These are phyloP conservation scores for Archivesica marissinica DNA, from an alignment of 1,140 invertebrate genomes.

Conservation along the genomic window DNA sequence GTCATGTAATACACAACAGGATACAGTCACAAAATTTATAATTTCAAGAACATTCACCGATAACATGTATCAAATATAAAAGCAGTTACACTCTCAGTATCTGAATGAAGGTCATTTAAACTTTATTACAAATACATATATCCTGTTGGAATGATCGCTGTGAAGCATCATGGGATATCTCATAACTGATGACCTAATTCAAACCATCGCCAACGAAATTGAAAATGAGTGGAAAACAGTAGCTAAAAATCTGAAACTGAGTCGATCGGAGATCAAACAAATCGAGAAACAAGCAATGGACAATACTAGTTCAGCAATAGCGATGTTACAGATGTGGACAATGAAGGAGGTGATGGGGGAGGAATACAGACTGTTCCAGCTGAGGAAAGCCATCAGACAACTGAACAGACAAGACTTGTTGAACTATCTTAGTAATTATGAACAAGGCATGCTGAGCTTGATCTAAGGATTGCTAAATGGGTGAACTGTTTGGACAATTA, in stretches of 20 bases:
- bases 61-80: too few species aligned
- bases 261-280: slow-evolving; percentile 15
- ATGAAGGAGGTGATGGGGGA: slow-evolving; percentile 20
- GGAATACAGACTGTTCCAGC: slow-evolving; percentile 21
- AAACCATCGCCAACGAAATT: background rate
- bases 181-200: slow-evolving; percentile 8
- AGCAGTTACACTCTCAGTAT: too few species aligned
- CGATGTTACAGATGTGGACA: slow-evolving; percentile 28
- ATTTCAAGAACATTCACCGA: too few species aligned
- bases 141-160: too few species aligned
- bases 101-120: too few species aligned
- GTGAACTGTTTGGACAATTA: background rate
- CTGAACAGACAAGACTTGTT: slow-evolving; percentile 32
- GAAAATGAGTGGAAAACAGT: slow-evolving; percentile 38
- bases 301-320: background rate
- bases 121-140: too few species aligned
- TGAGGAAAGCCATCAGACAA: slow-evolving; percentile 7
- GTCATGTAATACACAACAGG: too few species aligned
- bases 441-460: slow-evolving; percentile 6
- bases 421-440: slow-evolving; percentile 16
- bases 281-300: background rate
- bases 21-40: too few species aligned
- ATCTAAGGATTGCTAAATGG: too few species aligned
- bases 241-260: slow-evolving; percentile 34
- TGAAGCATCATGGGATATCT: slow-evolving; percentile 25